Conservation (phyloP, 2,888 invertebrate species). For the Ceriagrion tenellum region DNA sequence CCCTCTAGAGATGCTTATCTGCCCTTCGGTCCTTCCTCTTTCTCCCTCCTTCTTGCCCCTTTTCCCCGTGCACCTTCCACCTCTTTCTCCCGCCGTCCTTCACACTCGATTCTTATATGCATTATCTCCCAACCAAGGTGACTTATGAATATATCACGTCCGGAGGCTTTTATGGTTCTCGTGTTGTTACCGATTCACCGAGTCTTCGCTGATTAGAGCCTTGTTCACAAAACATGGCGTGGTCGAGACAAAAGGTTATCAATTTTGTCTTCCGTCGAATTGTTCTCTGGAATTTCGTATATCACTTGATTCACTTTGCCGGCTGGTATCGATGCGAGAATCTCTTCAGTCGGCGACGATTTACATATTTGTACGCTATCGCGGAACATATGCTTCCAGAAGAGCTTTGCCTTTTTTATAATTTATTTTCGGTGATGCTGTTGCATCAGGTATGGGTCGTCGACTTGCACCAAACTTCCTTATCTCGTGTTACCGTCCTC, state of each 20-base stretch:
- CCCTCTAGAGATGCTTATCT: slow-evolving; percentile 66
- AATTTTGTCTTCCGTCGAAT: background rate
- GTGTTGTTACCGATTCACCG: background rate
- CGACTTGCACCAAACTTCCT: no score
- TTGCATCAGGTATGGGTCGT: no score
- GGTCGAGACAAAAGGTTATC: background rate
- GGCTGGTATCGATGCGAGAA: background rate
- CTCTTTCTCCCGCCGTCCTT: background rate
- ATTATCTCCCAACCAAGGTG: background rate
- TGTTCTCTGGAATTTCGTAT: background rate
- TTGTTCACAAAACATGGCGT: background rate
- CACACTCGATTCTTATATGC: background rate
- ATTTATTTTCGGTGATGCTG: background rate
- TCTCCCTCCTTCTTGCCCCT: slow-evolving; percentile 22
- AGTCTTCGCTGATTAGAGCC: background rate
- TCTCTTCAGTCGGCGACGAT: background rate
- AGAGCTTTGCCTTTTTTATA: background rate
- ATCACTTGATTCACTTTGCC: background rate
- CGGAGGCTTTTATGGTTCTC: background rate
- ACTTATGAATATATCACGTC: background rate
- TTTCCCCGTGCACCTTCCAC: slow-evolving; percentile 1
- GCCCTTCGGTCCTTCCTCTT: background rate
- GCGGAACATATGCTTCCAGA: background rate
- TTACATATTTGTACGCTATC: background rate
- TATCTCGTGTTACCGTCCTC: no score